Evolutionary conservation across 2,888 invertebrate genomes (phyloP).

Genomic region (Dysmachus trigonus): DNA sequence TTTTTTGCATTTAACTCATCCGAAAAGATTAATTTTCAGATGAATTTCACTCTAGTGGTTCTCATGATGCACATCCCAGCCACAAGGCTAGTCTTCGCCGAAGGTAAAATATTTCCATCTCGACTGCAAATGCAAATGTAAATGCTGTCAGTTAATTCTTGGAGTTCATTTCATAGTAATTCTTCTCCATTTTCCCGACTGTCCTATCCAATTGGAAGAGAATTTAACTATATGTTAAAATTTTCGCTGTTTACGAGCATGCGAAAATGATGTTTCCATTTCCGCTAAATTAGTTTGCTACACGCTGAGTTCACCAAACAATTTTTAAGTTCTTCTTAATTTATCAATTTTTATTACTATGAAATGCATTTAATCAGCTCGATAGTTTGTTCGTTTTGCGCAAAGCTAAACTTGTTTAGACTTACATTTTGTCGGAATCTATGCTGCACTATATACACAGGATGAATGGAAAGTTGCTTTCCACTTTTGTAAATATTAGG

Average conservation of each 20-base stretch:
- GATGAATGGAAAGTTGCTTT: no score
- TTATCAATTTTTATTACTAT: not conserved
- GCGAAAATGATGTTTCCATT: slow-evolving; percentile 4
- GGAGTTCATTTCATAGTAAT: not conserved
- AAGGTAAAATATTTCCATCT: not conserved
- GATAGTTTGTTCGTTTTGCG: not conserved
- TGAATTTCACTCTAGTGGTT: slow-evolving; percentile 21
- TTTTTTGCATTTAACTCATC: slow-evolving; percentile 19
- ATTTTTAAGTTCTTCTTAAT: not conserved
- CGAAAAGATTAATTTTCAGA: slow-evolving; percentile 34
- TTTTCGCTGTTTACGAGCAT: slow-evolving; percentile 7
- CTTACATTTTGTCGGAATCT: not conserved
- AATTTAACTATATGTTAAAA: not conserved
- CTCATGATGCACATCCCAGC: not conserved
- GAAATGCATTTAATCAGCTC: not conserved
- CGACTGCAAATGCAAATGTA: not conserved
- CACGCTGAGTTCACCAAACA: not conserved
- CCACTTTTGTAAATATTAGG: no score
- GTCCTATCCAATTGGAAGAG: not conserved
- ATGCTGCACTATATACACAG: not conserved
- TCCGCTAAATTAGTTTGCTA: not conserved
- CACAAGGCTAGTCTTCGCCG: not conserved
- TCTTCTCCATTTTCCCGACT: not conserved
- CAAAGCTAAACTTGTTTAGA: not conserved
- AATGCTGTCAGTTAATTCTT: not conserved